These are phyloP conservation scores for Platerodrilus igneus DNA, from an alignment of 2,888 invertebrate species.

Conservation along the genomic window DNA sequence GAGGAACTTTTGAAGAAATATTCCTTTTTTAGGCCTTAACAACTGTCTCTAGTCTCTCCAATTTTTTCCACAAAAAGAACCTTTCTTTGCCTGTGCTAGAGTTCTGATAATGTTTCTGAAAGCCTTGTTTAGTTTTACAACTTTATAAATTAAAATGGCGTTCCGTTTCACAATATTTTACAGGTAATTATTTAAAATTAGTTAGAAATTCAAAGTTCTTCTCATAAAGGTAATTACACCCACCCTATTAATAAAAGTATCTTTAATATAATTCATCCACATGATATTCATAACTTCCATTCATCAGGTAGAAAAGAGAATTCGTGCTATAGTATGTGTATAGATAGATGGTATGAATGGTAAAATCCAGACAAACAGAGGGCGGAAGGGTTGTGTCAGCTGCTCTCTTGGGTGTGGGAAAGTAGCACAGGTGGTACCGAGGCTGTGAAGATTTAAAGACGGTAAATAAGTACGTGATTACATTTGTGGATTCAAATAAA, in stretches of 20 bases:
- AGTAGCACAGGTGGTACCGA: conserved; percentile 43
- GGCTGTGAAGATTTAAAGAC: conserved; percentile 29
- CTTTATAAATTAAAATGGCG: too few relatives aligned
- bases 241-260: not conserved
- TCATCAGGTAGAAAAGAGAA: conserved; percentile 15
- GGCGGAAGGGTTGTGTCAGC: conserved; percentile 45
- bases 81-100: too few relatives aligned
- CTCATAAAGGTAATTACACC: too few relatives aligned
- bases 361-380: conserved; percentile 27
- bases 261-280: conserved; percentile 1
- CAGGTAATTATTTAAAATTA: too few relatives aligned
- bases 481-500: conserved; percentile 11
- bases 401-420: conserved; percentile 44
- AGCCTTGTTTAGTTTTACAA: too few relatives aligned
- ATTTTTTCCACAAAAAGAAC: too few relatives aligned
- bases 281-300: not conserved
- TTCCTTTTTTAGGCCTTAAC: too few relatives aligned
- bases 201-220: too few relatives aligned
- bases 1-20: too few relatives aligned
- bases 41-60: too few relatives aligned
- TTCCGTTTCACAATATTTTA: too few relatives aligned
- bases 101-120: too few relatives aligned
- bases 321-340: conserved; percentile 14
- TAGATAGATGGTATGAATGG: conserved; percentile 15
- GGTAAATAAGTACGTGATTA: conserved; percentile 15